phyloP scores from a whole-genome alignment of 2,797 vertebrate genomes.

The Pseudochirops corinnae region DNA sequence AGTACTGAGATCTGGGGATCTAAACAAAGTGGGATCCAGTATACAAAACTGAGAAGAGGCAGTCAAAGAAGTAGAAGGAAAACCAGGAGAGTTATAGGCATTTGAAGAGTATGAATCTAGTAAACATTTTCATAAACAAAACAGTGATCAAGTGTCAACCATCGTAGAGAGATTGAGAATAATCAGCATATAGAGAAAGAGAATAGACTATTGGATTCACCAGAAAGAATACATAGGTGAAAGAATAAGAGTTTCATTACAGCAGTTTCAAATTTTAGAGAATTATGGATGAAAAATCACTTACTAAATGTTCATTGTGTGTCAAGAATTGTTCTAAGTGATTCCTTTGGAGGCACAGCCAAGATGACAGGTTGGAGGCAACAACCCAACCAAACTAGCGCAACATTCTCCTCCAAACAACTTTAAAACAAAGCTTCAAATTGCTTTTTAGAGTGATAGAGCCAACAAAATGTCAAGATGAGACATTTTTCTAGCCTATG shows the following conservation, averaged over 20 bases:
- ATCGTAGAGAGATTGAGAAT: neutral
- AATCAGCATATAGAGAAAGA: neutral
- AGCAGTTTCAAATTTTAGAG: neutral
- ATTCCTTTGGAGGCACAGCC: neutral
- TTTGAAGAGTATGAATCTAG: neutral
- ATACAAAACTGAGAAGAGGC: neutral
- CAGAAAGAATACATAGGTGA: neutral
- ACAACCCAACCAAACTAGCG: neutral
- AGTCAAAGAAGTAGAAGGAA: neutral
- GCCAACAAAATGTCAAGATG: neutral
- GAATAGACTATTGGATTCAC: neutral
- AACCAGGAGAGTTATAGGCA: neutral
- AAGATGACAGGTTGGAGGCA: neutral
- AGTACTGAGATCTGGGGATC: neutral
- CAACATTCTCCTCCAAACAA: neutral
- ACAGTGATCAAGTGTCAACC: neutral
- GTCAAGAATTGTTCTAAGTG: neutral
- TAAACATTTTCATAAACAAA: neutral
- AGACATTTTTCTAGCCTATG: neutral
- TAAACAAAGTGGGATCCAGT: neutral
- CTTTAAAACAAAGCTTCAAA: neutral
- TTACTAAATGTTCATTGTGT: neutral
- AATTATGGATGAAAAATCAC: neutral
- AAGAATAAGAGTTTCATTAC: neutral
- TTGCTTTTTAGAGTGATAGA: neutral